Evolutionary conservation across 92 coral and sea anemone species (phyloP), one percentile per base, ranked within the genome.

Genomic region (Porites lobata): DNA sequence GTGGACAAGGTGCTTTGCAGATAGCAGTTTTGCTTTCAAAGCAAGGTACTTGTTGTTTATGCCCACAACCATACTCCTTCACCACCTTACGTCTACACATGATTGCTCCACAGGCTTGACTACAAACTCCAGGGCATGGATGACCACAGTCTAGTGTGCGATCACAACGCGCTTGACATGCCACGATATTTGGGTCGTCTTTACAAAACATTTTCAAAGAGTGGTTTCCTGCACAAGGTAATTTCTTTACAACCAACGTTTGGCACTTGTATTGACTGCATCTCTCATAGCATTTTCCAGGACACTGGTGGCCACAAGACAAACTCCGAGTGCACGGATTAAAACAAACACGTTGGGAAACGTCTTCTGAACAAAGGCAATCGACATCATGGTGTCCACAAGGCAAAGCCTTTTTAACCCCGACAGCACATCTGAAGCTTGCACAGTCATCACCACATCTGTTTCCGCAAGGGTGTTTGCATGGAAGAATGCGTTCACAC

Each of bases 221-320:
- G 94, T 52, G 86, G 54, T 62, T 90, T 85, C 14, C 85, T 18
- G 63, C 78, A 82, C 79, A 96, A 57, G n/a, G 85, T 15, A 69
- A 67, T 69, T 65, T 78, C 85, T 21, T 94, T 6, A 52, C 0
- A 1, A 68, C 76, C 20, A 18, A 3, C 14, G 4, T 81, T n/a
- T 15, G 11, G 20, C 85, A 81, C 7, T 7, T 69, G 53, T 53
- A 54, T 38, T 15, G 19, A 68, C 53, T 29, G 43, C 85, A 32
- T 10, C 9, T 32, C 51, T 81, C 76, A 4, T 1, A 51, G 78
- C 98, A 95, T 59, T 50, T 58, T 0, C 98, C 94, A 50, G 89
- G 56, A 71, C 98, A 95, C n/a, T n/a, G 32, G 72, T 94, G 98
- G 6, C 94, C 92, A 51, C 98, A 94, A 10, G 76, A 76, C 62